Evolutionary conservation across 2,113 vertebrate species (phyloP).

Genomic region (Nematolebias whitei): DNA sequence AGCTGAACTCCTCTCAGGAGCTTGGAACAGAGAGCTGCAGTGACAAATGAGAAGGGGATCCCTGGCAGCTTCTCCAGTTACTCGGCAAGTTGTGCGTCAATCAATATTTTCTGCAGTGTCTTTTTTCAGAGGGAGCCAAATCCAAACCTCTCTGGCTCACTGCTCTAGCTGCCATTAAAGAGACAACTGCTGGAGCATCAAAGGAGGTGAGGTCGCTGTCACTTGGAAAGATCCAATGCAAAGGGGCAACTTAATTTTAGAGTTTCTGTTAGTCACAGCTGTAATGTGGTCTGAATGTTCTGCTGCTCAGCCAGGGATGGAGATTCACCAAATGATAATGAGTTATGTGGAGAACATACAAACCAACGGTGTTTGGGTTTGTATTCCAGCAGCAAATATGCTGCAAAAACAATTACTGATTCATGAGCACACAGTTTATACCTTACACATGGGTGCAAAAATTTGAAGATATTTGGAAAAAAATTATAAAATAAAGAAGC

Average conservation of each 20-base stretch:
- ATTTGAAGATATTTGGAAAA: no score
- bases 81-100: constrained; percentile 46
- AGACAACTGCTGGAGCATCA: constrained; percentile 58
- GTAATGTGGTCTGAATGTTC: constrained; percentile 29
- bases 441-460: no score
- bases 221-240: constrained; percentile 18
- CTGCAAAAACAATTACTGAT: background rate
- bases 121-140: constrained; percentile 46
- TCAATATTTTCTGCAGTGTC: constrained; percentile 62
- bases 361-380: background rate
- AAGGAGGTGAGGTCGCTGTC: constrained; percentile 31
- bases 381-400: background rate
- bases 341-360: background rate
- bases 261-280: constrained; percentile 14
- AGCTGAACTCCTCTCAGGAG: constrained; percentile 32
- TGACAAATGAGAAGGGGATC: constrained; percentile 40
- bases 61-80: constrained; percentile 58
- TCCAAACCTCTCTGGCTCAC: constrained; percentile 58
- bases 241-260: constrained; percentile 9
- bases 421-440: constrained; percentile 1
- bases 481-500: no score
- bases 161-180: constrained; percentile 63
- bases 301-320: background rate
- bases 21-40: constrained; percentile 20
- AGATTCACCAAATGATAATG: background rate